Percentiles rank a stretch among this genome's conserved stretches.
Evolutionary conservation across 2,113 vertebrate genomes (phyloP).

Genomic region (Antechinus flavipes): DNA sequence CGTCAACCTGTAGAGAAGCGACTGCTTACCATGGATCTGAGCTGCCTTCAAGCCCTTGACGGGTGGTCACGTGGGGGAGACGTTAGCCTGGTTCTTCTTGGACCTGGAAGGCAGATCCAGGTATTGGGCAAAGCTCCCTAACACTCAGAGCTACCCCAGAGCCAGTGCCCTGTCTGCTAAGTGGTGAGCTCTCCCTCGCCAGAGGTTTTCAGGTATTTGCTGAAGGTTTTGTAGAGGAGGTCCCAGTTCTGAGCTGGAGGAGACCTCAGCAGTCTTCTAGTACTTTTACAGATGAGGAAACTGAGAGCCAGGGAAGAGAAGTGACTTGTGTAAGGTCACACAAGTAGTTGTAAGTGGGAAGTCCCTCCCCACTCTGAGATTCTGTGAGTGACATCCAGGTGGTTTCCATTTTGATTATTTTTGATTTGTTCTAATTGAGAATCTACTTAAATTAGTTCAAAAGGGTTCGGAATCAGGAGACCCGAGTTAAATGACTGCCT

Average conservation of each 20-base stretch:
- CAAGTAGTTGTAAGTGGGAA: not conserved
- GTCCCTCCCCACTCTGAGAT: not conserved
- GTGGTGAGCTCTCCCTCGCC: not conserved
- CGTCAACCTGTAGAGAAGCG: too few relatives aligned
- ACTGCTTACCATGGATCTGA: not conserved
- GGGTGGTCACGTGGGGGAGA: not conserved
- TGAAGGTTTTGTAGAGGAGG: not conserved
- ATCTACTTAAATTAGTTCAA: not conserved
- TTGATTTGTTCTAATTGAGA: not conserved
- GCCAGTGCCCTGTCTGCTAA: not conserved
- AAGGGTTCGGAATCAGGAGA: not conserved
- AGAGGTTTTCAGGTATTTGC: not conserved
- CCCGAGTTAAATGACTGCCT: not conserved
- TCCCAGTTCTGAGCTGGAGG: not conserved
- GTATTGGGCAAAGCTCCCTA: not conserved
- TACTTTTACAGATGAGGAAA: slow-evolving; percentile 12
- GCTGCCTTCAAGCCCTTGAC: not conserved
- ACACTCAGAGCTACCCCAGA: not conserved
- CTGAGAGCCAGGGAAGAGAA: not conserved
- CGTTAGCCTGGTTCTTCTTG: not conserved
- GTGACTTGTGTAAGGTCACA: not conserved
- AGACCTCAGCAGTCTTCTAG: not conserved
- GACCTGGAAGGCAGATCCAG: not conserved
- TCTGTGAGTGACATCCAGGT: not conserved
- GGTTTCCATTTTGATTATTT: not conserved